Evolutionary conservation across 1,140 invertebrate genomes (phyloP).

Genomic region (Bombus balteatus): DNA sequence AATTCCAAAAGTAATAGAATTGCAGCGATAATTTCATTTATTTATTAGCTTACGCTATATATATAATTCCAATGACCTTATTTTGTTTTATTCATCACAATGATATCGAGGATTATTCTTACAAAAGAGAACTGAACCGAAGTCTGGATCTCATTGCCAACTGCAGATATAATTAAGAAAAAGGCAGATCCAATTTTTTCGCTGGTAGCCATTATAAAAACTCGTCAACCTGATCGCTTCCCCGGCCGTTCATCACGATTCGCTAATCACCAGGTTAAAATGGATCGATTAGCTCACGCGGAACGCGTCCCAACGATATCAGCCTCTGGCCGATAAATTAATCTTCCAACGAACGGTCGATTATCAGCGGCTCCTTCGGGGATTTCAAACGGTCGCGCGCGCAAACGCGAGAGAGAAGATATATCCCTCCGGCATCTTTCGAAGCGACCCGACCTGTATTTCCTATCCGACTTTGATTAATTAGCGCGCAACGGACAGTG

Average conservation of each 20-base stretch:
- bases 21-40: too few species aligned
- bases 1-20: background rate
- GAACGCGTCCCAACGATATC: constrained; percentile 18
- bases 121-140: too few species aligned
- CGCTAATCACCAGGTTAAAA: constrained; percentile 15
- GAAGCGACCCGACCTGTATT: background rate
- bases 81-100: background rate
- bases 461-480: constrained; percentile 55
- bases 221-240: background rate
- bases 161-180: too few species aligned
- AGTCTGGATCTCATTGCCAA: too few species aligned
- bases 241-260: background rate
- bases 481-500: constrained; percentile 43
- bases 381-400: background rate
- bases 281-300: constrained; percentile 29
- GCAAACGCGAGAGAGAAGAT: constrained; percentile 9
- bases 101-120: background rate
- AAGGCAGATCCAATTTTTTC: too few species aligned
- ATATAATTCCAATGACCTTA: background rate
- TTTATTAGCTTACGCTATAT: background rate
- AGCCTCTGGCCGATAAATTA: constrained; percentile 53
- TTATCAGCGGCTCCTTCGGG: constrained; percentile 44
- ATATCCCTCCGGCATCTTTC: constrained; percentile 50
- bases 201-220: background rate
- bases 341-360: constrained; percentile 48